A percentile compares a stretch with the other conserved stretches of the same genome.
Evolutionary conservation across 2,113 vertebrate species (phyloP).

Genomic region (Petrocephalus microphthalmus): DNA sequence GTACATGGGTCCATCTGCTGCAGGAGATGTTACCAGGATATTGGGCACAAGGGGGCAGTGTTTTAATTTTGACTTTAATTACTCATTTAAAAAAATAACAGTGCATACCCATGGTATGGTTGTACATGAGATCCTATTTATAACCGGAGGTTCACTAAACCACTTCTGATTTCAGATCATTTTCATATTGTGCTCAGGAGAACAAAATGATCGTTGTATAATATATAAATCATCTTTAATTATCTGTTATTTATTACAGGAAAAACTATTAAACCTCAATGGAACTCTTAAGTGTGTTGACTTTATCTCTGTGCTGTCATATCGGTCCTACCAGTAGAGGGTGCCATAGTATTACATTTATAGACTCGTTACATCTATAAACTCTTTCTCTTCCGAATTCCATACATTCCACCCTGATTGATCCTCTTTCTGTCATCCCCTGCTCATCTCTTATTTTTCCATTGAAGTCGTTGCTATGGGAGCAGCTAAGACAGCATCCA

Average conservation of each 20-base stretch:
- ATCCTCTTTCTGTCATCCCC: not conserved
- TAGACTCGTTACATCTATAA: not conserved
- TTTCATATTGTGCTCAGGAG: not conserved
- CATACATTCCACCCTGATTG: not conserved
- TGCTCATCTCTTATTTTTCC: not conserved
- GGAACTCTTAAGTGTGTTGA: not conserved
- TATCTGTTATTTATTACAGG: not conserved
- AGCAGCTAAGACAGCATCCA: constrained; percentile 64
- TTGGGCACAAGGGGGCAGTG: not conserved
- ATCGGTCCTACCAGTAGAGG: constrained; percentile 11
- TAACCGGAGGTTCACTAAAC: not conserved
- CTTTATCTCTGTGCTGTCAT: not conserved
- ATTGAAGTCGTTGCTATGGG: constrained; percentile 54
- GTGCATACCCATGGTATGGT: not conserved
- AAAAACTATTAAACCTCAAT: not conserved
- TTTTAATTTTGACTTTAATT: not conserved
- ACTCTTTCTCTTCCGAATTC: not conserved
- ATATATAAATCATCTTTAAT: not conserved
- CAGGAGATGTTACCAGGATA: not conserved
- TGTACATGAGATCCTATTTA: not conserved
- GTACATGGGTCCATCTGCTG: constrained; percentile 35
- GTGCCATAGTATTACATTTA: not conserved
- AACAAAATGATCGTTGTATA: not conserved
- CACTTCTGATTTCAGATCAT: not conserved
- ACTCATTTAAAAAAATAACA: not conserved